Percentiles rank a stretch among this genome's conserved stretches.
These are phyloP conservation scores for Anoplopoma fimbria DNA, from an alignment of 2,113 vertebrate genomes.

Conservation along the genomic window DNA sequence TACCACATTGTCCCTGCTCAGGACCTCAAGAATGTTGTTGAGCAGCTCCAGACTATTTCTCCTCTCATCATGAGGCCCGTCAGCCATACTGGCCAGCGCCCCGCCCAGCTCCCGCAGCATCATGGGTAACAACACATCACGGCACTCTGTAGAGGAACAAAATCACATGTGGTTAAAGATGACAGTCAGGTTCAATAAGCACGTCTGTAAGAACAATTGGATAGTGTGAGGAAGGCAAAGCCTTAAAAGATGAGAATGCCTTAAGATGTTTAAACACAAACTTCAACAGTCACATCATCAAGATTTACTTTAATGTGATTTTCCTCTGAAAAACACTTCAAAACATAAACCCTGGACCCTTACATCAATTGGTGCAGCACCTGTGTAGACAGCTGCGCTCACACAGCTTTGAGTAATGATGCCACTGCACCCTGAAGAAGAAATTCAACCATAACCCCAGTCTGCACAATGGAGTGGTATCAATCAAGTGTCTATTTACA, in stretches of 20 bases:
- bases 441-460: conserved; percentile 41
- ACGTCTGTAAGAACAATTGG: not conserved
- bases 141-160: conserved; percentile 87
- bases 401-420: conserved; percentile 60
- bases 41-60: conserved; percentile 92
- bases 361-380: conserved; percentile 40
- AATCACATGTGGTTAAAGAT: conserved; percentile 6
- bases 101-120: conserved; percentile 92
- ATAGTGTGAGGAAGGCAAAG: not conserved
- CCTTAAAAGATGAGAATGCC: not conserved
- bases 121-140: conserved; percentile 95
- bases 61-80: conserved; percentile 84
- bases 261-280: conserved; percentile 8
- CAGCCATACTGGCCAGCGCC: conserved; percentile 85
- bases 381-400: conserved; percentile 44
- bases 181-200: not conserved
- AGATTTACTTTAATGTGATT: conserved; percentile 16
- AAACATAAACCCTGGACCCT: conserved; percentile 8
- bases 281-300: conserved; percentile 20
- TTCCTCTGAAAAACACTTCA: conserved; percentile 15
- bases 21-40: conserved; percentile 95
- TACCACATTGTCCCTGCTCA: conserved; percentile 91
- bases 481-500: conserved; percentile 64
- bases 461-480: conserved; percentile 47
- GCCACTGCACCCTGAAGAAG: conserved; percentile 41